phyloP scores from a whole-genome alignment of 2,113 vertebrate species.

The Otus sunia region DNA sequence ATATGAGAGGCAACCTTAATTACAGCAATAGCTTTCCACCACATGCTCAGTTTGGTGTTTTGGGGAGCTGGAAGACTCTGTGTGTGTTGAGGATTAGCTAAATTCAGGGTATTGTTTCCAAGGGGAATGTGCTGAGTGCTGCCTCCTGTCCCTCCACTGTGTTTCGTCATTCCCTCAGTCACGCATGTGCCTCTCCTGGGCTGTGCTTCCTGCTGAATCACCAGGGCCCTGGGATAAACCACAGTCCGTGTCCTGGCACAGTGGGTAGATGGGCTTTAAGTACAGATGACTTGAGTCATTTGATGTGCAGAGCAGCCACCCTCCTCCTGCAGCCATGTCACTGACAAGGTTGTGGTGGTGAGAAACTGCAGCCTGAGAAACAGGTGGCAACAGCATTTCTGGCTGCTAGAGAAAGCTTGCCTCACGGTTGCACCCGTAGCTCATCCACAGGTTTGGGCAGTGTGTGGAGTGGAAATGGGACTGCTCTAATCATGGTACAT shows the following conservation, averaged over 20 bases:
- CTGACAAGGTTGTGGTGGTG: neutral
- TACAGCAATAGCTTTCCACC: neutral
- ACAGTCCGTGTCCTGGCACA: neutral
- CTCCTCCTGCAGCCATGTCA: rapidly evolving
- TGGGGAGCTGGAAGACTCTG: neutral
- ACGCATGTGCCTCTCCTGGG: rapidly evolving
- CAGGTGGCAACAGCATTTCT: neutral
- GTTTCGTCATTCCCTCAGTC: neutral
- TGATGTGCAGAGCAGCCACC: neutral
- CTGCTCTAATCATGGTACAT: rapidly evolving
- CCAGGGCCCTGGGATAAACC: neutral
- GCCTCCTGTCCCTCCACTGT: neutral
- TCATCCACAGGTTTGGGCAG: neutral
- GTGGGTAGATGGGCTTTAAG: neutral
- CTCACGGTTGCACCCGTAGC: neutral
- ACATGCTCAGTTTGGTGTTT: neutral
- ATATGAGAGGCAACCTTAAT: neutral
- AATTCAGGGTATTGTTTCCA: neutral
- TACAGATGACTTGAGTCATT: neutral
- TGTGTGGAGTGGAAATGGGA: neutral
- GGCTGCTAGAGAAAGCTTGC: no score
- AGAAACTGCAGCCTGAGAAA: neutral
- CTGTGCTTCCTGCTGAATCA: neutral
- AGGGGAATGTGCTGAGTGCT: neutral
- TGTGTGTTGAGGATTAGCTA: neutral